Conservation (phyloP, 2,113 vertebrate genomes). For the Pseudorectes ferrugineus region DNA sequence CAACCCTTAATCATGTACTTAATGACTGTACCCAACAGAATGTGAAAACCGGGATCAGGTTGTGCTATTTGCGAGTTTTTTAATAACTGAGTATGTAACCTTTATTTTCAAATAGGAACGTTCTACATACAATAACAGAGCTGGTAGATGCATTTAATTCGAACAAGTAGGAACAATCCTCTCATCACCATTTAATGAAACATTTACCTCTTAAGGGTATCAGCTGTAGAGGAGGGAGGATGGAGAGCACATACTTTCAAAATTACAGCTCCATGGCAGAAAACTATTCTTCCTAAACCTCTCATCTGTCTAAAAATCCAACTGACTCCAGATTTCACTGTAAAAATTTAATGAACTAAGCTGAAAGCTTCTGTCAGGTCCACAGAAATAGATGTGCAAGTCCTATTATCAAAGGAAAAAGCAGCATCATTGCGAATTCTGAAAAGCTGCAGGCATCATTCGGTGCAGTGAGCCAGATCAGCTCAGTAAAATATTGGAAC, state of each 20-base stretch:
- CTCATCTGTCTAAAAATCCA: conserved; percentile 17
- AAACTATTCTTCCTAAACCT: conserved; percentile 25
- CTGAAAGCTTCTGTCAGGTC: conserved; percentile 49
- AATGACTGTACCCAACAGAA: not conserved
- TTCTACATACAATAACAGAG: not conserved
- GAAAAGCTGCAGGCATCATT: conserved; percentile 11
- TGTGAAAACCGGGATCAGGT: not conserved
- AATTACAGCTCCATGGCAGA: not conserved
- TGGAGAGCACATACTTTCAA: not conserved
- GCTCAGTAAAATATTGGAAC: not conserved
- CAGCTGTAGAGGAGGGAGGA: not conserved
- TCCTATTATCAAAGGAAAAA: conserved; percentile 42
- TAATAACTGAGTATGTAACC: not conserved
- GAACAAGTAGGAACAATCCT: not conserved
- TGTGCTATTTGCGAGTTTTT: not conserved
- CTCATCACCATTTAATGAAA: not conserved
- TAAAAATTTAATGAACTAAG: conserved; percentile 62
- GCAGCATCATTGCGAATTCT: conserved; percentile 23
- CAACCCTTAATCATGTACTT: not conserved
- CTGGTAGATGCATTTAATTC: not conserved
- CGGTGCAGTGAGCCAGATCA: not conserved
- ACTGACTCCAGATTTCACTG: conserved; percentile 1
- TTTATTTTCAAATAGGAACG: not conserved
- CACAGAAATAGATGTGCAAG: conserved; percentile 29
- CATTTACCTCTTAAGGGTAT: not conserved